Evolutionary conservation across 2,113 vertebrate genomes (phyloP).

Genomic region (Strix uralensis): DNA sequence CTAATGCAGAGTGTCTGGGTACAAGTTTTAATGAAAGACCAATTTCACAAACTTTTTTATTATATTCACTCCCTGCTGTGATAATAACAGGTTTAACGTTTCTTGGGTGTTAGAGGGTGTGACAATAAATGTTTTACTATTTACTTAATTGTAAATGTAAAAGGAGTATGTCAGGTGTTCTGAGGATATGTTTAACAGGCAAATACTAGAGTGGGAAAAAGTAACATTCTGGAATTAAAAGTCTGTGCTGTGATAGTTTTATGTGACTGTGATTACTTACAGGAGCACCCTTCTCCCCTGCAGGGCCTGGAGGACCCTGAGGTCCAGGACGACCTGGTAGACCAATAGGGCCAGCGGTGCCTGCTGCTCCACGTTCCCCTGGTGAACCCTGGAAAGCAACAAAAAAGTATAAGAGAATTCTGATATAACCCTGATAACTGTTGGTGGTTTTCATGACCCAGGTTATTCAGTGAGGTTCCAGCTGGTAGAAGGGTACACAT

Average conservation of each 20-base stretch:
- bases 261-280: conserved; percentile 75
- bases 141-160: conserved; percentile 35
- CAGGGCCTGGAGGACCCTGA: conserved; percentile 91
- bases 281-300: conserved; percentile 95
- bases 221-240: neutral
- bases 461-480: neutral
- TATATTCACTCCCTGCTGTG: neutral
- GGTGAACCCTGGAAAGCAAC: conserved; percentile 86
- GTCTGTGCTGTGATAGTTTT: neutral
- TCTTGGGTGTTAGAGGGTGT: neutral
- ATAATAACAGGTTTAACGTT: neutral
- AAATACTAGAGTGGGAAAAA: neutral
- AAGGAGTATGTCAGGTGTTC: neutral
- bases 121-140: neutral
- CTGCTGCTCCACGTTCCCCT: conserved; percentile 91
- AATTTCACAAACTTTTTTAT: conserved; percentile 18
- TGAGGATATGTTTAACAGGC: neutral
- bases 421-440: neutral
- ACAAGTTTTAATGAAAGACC: conserved; percentile 54
- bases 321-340: conserved; percentile 91
- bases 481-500: neutral
- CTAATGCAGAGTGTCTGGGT: neutral
- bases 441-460: neutral
- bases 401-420: neutral
- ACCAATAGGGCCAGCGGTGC: conserved; percentile 91